Percentiles rank a stretch among this genome's conserved stretches.
Evolutionary conservation across 2,797 vertebrate genomes (phyloP).

Genomic region (Vespertilio murinus): DNA sequence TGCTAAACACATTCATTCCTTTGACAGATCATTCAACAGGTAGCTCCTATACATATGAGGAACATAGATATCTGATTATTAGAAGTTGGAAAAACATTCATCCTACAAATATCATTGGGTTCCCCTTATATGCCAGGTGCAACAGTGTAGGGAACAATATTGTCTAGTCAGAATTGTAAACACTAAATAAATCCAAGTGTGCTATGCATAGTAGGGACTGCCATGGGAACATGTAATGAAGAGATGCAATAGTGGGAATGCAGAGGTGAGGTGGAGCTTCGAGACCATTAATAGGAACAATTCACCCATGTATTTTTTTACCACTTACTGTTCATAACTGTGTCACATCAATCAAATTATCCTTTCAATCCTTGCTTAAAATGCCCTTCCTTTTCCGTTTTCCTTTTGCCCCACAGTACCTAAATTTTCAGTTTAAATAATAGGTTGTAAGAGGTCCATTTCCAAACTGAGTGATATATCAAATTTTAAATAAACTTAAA

Average conservation of each 20-base stretch:
- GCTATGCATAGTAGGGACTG: background rate
- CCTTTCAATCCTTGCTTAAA: background rate
- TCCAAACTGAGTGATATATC: background rate
- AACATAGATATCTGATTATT: background rate
- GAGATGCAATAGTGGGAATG: background rate
- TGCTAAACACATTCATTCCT: background rate
- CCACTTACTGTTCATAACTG: background rate
- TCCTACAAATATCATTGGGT: background rate
- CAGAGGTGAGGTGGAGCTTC: background rate
- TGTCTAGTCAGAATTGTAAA: background rate
- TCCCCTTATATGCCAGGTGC: background rate
- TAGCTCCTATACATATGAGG: background rate
- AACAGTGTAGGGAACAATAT: background rate
- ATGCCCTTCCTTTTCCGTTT: background rate
- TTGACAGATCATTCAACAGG: background rate
- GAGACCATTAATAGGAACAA: background rate
- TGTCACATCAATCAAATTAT: background rate
- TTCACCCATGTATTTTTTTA: background rate
- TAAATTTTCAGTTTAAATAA: conserved; percentile 18
- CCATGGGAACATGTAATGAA: background rate
- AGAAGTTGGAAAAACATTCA: conserved; percentile 23
- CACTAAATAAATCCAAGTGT: background rate
- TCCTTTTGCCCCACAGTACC: background rate
- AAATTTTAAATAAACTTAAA: background rate
- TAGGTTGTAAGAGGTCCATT: background rate